A percentile compares a stretch with the other conserved stretches of the same genome.
These are phyloP conservation scores for Oncorhynchus mykiss DNA, from an alignment of 2,113 vertebrate genomes.

Conservation along the genomic window DNA sequence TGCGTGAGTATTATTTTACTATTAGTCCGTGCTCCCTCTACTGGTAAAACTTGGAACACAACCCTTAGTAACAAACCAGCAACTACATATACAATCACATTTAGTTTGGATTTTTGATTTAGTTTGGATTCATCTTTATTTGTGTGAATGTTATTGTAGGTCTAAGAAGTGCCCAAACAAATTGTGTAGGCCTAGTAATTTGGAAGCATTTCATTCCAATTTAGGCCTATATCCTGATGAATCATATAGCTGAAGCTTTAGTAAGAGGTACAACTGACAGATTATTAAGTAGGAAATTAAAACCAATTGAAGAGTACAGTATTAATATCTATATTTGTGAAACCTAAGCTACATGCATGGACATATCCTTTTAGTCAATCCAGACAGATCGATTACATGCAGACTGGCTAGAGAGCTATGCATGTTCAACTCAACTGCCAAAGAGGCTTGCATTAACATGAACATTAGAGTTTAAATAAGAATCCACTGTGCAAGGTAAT, in stretches of 20 bases:
- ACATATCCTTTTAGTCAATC: neutral
- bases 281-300: too few relatives aligned
- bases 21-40: conserved; percentile 80
- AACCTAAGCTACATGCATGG: neutral
- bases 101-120: neutral
- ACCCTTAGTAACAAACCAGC: conserved; percentile 1
- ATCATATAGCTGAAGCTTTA: neutral
- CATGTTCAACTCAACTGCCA: conserved; percentile 3
- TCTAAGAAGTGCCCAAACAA: neutral
- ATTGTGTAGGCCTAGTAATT: neutral
- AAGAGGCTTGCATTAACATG: conserved; percentile 33
- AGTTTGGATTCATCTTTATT: too few relatives aligned
- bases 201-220: too few relatives aligned
- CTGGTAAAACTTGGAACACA: conserved; percentile 64
- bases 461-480: conserved; percentile 68
- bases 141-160: neutral
- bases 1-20: neutral
- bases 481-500: conserved; percentile 67
- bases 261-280: too few relatives aligned
- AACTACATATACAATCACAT: neutral
- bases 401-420: neutral
- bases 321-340: neutral
- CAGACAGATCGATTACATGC: neutral
- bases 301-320: too few relatives aligned
- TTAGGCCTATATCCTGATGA: neutral